Conservation (phyloP, 2,797 vertebrate species). For the Gymnothorax javanicus region DNA sequence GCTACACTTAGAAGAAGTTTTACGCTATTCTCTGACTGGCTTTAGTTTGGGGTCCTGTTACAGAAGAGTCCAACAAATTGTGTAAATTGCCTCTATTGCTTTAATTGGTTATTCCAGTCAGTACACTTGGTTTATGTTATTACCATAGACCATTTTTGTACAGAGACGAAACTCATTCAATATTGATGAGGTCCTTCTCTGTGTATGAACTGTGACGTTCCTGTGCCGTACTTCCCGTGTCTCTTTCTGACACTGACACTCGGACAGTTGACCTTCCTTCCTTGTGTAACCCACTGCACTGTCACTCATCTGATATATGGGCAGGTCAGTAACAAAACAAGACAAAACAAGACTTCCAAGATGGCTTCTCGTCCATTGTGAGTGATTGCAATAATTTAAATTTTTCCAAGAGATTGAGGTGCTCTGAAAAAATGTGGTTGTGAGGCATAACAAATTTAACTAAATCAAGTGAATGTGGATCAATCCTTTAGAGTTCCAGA, state of each 20-base stretch:
- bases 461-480: slow-evolving; percentile 11
- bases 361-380: not conserved
- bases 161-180: not conserved
- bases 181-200: slow-evolving; percentile 28
- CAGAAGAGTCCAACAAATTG: not conserved
- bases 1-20: not conserved
- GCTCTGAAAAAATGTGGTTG: not conserved
- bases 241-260: not conserved
- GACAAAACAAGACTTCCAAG: not conserved
- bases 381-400: not conserved
- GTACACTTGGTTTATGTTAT: slow-evolving; percentile 24
- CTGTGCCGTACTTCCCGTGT: not conserved
- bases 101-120: slow-evolving; percentile 18
- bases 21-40: not conserved
- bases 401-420: not conserved
- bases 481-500: slow-evolving; percentile 7
- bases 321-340: slow-evolving; percentile 1
- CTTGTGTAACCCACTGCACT: not conserved
- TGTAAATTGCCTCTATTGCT: slow-evolving; percentile 17
- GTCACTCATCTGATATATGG: not conserved
- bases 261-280: slow-evolving; percentile 21
- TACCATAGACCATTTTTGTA: not conserved
- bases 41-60: not conserved
- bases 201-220: slow-evolving; percentile 3
- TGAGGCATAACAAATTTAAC: slow-evolving; percentile 2